A percentile compares a stretch with the other conserved stretches of the same genome.
Conservation (phyloP, 2,113 vertebrate genomes). For the Dolichallabes microphthalmus region DNA sequence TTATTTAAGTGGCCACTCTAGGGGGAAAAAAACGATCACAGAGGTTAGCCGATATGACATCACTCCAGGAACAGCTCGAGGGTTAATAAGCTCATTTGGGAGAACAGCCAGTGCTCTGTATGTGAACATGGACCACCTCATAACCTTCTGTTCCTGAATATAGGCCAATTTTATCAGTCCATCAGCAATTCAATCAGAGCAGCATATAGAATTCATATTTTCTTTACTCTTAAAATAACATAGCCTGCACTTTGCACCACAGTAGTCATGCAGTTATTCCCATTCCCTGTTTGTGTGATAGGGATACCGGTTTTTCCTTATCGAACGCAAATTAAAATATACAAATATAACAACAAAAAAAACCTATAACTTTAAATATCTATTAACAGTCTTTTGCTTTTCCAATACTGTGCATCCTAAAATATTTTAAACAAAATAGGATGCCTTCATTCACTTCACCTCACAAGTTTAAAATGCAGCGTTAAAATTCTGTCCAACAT, state of each 20-base stretch:
- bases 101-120: background rate
- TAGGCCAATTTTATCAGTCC: background rate
- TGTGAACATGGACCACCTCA: background rate
- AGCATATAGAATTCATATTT: background rate
- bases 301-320: background rate
- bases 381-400: background rate
- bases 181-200: background rate
- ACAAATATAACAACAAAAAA: background rate
- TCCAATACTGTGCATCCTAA: background rate
- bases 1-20: background rate
- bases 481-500: background rate
- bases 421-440: background rate
- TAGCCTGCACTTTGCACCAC: background rate
- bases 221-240: background rate
- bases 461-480: background rate
- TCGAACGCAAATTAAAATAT: background rate
- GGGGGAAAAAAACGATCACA: background rate
- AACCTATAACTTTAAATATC: background rate
- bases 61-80: background rate
- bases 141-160: slow-evolving; percentile 14
- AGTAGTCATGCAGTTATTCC: background rate
- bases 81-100: background rate
- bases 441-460: background rate
- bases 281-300: background rate
- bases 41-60: background rate